Evolutionary conservation across 2,797 vertebrate species (phyloP).

Genomic region (Neosilurus hyrtlii): DNA sequence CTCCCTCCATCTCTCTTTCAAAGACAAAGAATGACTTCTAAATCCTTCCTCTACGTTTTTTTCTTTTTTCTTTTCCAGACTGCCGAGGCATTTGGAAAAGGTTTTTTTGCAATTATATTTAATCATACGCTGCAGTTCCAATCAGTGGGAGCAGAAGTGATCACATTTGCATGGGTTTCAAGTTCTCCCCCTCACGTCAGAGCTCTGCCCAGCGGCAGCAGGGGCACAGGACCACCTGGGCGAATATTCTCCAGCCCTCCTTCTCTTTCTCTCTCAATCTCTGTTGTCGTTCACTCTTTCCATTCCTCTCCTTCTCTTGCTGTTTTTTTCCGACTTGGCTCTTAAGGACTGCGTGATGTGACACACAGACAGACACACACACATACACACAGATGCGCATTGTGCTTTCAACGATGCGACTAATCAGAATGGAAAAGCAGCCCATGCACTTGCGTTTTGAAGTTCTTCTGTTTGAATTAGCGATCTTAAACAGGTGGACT

Average conservation of each 20-base stretch:
- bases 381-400: constrained; percentile 5
- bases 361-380: constrained; percentile 23
- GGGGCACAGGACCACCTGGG: constrained; percentile 72
- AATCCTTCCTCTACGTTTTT: constrained; percentile 67
- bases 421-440: constrained; percentile 39
- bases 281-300: constrained; percentile 41
- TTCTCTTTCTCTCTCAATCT: constrained; percentile 18
- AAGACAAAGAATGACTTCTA: constrained; percentile 63
- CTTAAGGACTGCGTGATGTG: constrained; percentile 26
- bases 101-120: constrained; percentile 76
- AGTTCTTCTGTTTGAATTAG: constrained; percentile 18
- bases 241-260: constrained; percentile 28
- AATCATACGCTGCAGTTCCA: constrained; percentile 75
- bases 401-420: constrained; percentile 27
- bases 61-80: constrained; percentile 51
- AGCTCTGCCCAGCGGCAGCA: constrained; percentile 58
- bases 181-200: constrained; percentile 68
- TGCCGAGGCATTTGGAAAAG: constrained; percentile 71
- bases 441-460: constrained; percentile 6
- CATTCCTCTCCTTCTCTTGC: constrained; percentile 30
- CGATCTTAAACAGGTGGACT: constrained; percentile 23
- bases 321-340: constrained; percentile 27
- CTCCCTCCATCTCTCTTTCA: constrained; percentile 39
- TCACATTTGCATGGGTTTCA: constrained; percentile 79
- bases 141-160: constrained; percentile 72